These are phyloP conservation scores for Oncorhynchus kisutch DNA, from an alignment of 2,113 vertebrate species.

Conservation along the genomic window DNA sequence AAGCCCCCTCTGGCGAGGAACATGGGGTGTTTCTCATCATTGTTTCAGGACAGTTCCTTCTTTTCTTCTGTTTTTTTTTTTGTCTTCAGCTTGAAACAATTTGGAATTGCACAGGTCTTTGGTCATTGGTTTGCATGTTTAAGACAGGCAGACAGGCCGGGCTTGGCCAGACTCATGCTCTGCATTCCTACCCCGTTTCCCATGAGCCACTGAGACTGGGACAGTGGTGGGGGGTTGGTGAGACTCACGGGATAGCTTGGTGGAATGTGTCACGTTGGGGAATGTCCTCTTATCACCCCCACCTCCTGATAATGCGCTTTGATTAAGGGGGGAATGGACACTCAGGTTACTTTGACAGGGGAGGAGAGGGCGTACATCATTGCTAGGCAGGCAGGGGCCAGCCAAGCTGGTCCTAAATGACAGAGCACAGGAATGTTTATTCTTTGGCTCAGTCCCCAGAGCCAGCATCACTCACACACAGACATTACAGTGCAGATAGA, in stretches of 20 bases:
- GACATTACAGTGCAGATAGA: neutral
- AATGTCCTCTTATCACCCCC: neutral
- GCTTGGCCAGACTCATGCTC: neutral
- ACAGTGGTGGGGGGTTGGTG: neutral
- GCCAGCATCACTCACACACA: conserved; percentile 4
- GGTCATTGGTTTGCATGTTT: neutral
- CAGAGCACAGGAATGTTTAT: conserved; percentile 5
- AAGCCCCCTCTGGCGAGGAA: neutral
- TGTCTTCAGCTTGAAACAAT: neutral
- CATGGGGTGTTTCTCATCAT: neutral
- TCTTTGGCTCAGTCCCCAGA: conserved; percentile 4
- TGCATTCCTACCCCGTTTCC: neutral
- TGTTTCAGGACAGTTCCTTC: too few relatives aligned
- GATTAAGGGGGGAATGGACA: neutral
- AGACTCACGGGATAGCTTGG: neutral
- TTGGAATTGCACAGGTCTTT: neutral
- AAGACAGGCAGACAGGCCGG: neutral
- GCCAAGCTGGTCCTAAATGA: neutral
- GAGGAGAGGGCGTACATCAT: neutral
- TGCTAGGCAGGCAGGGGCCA: neutral
- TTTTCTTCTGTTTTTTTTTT: neutral
- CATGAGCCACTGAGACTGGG: neutral
- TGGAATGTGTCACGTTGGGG: neutral
- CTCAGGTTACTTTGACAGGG: neutral
- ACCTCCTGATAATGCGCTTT: neutral